Evolutionary conservation across 2,888 invertebrate genomes (phyloP), one percentile per base, ranked within the genome.

Genomic region (Cerceris ruficornis): DNA sequence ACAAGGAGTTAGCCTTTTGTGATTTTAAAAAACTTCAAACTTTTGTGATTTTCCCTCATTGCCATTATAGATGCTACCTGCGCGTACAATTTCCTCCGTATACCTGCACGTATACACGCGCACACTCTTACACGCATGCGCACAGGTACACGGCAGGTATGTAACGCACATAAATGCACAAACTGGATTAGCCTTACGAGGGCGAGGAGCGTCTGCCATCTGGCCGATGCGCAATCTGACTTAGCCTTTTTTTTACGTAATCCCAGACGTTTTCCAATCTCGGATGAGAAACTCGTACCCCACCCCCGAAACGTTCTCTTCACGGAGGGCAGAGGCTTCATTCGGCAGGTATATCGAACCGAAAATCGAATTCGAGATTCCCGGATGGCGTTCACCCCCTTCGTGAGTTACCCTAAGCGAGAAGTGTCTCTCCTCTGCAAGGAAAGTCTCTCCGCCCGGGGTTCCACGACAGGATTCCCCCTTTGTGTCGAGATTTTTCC

Each of bases 171-270:
- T 77, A 68, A 77, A 72, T 61, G 62, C 65, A 50, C 60, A 65
- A 69, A 67, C 55, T 75, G 73, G 83, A 77, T 82, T 82, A 76
- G 83, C 82, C 86, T 84, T 81, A 81, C 85, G 78, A 75, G 83
- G 82, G 82, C 84, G 83, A 83, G 69, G 68, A 50, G 73, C 88
- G 90, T 84, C 86, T 86, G 86, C 90, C 90, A 90, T 90, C 90
- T 90, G 90, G 86, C 83, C 88, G 89, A 89, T 89, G 89, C 86
- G 89, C 88, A 88, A 90, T 89, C 89, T 88, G 86, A 87, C 89
- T 88, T 87, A 84, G 85, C 86, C 84, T 86, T 85, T 79, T 82
- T 81, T 86, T 84, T 80, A 86, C 88, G 90, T 90, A 90, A 90
- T 90, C 89, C 90, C 88, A 86, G 88, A 85, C 88, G 84, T 88